These are phyloP conservation scores for Drosophila rufa DNA, from an alignment of 1,140 invertebrate genomes.

Conservation along the genomic window DNA sequence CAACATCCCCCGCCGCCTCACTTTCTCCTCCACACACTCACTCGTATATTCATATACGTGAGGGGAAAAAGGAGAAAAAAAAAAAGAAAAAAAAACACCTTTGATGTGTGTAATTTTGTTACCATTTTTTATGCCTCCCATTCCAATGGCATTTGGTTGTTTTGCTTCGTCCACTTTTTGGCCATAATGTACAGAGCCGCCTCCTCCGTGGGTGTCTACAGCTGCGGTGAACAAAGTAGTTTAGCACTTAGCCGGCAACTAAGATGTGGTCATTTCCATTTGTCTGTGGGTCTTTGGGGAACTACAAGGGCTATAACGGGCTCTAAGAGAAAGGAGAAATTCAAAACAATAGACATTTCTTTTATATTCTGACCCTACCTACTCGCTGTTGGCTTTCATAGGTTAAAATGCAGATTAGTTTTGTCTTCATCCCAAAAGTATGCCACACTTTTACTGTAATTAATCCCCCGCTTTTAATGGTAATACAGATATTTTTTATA, in stretches of 20 bases:
- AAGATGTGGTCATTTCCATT: slow-evolving; percentile 10
- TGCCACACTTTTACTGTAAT: neutral
- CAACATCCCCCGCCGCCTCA: slow-evolving; percentile 23
- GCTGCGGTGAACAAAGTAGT: slow-evolving; percentile 10
- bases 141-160: slow-evolving; percentile 38
- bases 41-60: slow-evolving; percentile 69
- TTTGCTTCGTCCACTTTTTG: slow-evolving; percentile 53
- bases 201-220: slow-evolving; percentile 12
- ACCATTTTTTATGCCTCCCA: slow-evolving; percentile 69
- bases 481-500: neutral
- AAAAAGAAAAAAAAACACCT: slow-evolving; percentile 62
- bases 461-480: neutral
- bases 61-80: slow-evolving; percentile 6
- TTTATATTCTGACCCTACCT: neutral
- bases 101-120: slow-evolving; percentile 83
- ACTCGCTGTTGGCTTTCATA: neutral
- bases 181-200: slow-evolving; percentile 45
- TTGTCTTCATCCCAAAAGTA: neutral
- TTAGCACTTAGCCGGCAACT: slow-evolving; percentile 13
- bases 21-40: slow-evolving; percentile 7
- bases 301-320: slow-evolving; percentile 1
- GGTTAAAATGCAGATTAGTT: neutral
- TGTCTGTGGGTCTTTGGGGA: slow-evolving; percentile 1
- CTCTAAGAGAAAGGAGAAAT: neutral
- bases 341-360: slow-evolving; percentile 10